Percentiles rank a stretch among this genome's conserved stretches.
Evolutionary conservation across 2,888 invertebrate species (phyloP).

Genomic region (Anoncus sp.): DNA sequence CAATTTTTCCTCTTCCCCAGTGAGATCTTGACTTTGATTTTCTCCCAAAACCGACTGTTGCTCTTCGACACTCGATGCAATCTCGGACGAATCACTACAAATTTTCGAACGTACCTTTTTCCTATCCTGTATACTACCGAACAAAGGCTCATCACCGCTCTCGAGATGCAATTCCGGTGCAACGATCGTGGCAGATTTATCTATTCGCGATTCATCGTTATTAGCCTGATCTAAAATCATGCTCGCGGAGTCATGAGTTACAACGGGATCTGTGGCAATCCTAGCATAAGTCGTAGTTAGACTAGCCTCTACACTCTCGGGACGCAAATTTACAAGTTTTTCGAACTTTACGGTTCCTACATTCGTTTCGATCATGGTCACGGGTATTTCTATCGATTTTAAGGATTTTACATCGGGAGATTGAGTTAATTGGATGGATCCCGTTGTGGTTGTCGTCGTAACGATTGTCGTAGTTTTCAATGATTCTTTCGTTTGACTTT

Average conservation of each 20-base stretch:
- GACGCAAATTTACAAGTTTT: constrained; percentile 76
- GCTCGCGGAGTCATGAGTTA: constrained; percentile 37
- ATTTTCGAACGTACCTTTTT: constrained; percentile 67
- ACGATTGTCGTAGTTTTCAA: constrained; percentile 70
- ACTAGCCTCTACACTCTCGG: constrained; percentile 78
- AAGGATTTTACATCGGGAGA: constrained; percentile 67
- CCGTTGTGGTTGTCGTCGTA: constrained; percentile 64
- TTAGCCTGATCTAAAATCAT: constrained; percentile 52
- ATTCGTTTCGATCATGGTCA: constrained; percentile 70
- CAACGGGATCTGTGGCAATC: constrained; percentile 64
- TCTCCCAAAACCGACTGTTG: constrained; percentile 19
- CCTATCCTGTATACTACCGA: constrained; percentile 80
- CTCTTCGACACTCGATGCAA: constrained; percentile 14
- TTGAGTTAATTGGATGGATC: constrained; percentile 68
- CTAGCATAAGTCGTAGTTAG: constrained; percentile 78
- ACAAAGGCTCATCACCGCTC: constrained; percentile 71
- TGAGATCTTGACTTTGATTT: constrained; percentile 42
- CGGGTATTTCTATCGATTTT: constrained; percentile 70
- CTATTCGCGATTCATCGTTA: constrained; percentile 41
- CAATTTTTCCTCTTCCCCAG: constrained; percentile 49
- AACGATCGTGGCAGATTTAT: constrained; percentile 33
- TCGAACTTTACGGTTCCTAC: constrained; percentile 71
- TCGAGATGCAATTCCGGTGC: constrained; percentile 51
- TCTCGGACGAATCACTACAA: constrained; percentile 36
- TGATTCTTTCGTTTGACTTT: constrained; percentile 64